Conservation (phyloP, 2,888 invertebrate species). For the Acleris laterana region DNA sequence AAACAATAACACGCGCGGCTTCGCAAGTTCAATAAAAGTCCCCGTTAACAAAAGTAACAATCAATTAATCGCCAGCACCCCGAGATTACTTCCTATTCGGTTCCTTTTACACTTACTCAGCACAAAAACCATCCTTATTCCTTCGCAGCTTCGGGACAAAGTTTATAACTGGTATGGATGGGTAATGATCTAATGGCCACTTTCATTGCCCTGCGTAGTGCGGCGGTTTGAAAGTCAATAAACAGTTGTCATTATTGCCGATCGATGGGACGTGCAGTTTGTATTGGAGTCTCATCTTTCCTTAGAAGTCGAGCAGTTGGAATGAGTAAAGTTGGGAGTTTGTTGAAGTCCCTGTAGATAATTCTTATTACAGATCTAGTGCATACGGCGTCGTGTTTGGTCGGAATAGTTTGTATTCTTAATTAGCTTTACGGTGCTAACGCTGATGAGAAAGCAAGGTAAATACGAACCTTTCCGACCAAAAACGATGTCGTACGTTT, state of each 20-base stretch:
- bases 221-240: slow-evolving; percentile 38
- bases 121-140: slow-evolving; percentile 4
- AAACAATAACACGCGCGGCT: slow-evolving; percentile 20
- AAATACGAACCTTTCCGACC: no score
- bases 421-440: no score
- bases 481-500: no score
- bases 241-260: slow-evolving; percentile 40
- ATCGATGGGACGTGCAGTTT: slow-evolving; percentile 26
- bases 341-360: no score
- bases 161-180: not conserved
- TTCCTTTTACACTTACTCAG: slow-evolving; percentile 24
- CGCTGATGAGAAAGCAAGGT: no score
- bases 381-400: no score
- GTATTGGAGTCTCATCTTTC: not conserved
- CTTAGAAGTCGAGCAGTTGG: no score
- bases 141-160: slow-evolving; percentile 1
- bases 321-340: no score
- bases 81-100: slow-evolving; percentile 51
- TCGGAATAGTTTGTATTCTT: no score
- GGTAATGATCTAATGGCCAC: not conserved
- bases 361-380: no score
- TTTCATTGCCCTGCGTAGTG: slow-evolving; percentile 29
- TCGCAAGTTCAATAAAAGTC: slow-evolving; percentile 51
- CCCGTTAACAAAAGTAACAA: slow-evolving; percentile 58
- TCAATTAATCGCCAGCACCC: slow-evolving; percentile 56